A percentile compares a stretch with the other conserved stretches of the same genome.
These are phyloP conservation scores for Aporophyla nigra DNA, from an alignment of 2,888 invertebrate genomes.

Conservation along the genomic window DNA sequence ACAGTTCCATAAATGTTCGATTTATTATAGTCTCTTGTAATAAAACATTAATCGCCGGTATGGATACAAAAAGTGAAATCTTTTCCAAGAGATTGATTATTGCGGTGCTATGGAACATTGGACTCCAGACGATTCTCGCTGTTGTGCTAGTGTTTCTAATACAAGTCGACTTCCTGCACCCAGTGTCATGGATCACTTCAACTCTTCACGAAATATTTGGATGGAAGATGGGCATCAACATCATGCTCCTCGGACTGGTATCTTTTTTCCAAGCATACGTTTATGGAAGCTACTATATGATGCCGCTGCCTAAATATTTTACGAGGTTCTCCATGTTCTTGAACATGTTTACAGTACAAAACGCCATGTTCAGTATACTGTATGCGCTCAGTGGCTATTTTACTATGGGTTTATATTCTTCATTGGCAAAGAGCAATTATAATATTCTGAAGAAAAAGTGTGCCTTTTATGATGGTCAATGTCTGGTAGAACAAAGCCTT, in stretches of 20 bases:
- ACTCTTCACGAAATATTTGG: conserved; percentile 91
- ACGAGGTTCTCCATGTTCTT: conserved; percentile 93
- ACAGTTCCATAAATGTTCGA: conserved; percentile 4
- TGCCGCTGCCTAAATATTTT: conserved; percentile 91
- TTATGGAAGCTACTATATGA: conserved; percentile 93
- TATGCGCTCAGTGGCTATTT: conserved; percentile 93
- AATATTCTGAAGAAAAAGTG: conserved; percentile 88
- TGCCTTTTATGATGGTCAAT: conserved; percentile 86
- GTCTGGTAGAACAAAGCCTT: conserved; percentile 92
- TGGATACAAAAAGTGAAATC: conserved; percentile 90
- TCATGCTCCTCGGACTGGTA: conserved; percentile 92
- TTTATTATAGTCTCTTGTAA: conserved; percentile 11
- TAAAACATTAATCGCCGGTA: conserved; percentile 68
- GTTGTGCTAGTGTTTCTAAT: conserved; percentile 89
- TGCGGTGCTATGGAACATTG: conserved; percentile 91
- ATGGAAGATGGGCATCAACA: conserved; percentile 92
- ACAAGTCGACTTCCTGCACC: conserved; percentile 92
- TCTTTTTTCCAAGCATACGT: conserved; percentile 94
- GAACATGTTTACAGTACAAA: conserved; percentile 92
- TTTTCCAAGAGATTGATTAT: conserved; percentile 91
- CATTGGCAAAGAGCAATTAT: conserved; percentile 92
- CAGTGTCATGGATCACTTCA: conserved; percentile 92
- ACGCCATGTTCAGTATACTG: conserved; percentile 89
- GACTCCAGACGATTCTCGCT: conserved; percentile 89
- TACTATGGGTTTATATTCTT: conserved; percentile 93